A percentile compares a stretch with the other conserved stretches of the same genome.
phyloP scores from a whole-genome alignment of 2,888 invertebrate species.

The Nemotelus pantherinus region DNA sequence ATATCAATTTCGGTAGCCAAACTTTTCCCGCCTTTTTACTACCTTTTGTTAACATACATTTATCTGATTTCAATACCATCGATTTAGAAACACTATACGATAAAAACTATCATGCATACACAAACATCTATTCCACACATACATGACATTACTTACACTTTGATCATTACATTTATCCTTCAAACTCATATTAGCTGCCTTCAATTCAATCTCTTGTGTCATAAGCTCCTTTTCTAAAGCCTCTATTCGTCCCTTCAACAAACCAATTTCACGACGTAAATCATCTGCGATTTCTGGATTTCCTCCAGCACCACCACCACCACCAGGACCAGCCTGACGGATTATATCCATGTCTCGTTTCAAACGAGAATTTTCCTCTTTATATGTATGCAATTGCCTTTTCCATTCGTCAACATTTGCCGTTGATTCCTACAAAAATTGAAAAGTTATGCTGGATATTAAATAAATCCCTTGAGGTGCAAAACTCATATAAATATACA shows the following conservation, averaged over 20 bases:
- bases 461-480: constrained; percentile 12
- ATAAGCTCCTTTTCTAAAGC: constrained; percentile 83
- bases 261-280: constrained; percentile 76
- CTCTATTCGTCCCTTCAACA: constrained; percentile 82
- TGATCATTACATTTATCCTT: constrained; percentile 74
- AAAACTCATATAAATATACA: not conserved
- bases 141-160: constrained; percentile 67
- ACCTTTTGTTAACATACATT: too few species aligned
- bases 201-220: constrained; percentile 84
- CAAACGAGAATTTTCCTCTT: constrained; percentile 89
- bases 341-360: constrained; percentile 78
- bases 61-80: too few species aligned
- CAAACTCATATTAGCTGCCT: constrained; percentile 65
- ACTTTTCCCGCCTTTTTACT: too few species aligned
- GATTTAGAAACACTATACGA: too few species aligned
- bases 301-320: constrained; percentile 67
- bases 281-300: constrained; percentile 79
- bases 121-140: too few species aligned
- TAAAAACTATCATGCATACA: too few species aligned
- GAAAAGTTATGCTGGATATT: not conserved
- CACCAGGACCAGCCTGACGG: constrained; percentile 70
- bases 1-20: too few species aligned
- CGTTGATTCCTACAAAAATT: constrained; percentile 74
- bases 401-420: constrained; percentile 99
- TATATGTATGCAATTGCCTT: constrained; percentile 90